These are phyloP conservation scores for Zhengitettix transpicula DNA, from an alignment of 2,888 invertebrate genomes.

Conservation along the genomic window DNA sequence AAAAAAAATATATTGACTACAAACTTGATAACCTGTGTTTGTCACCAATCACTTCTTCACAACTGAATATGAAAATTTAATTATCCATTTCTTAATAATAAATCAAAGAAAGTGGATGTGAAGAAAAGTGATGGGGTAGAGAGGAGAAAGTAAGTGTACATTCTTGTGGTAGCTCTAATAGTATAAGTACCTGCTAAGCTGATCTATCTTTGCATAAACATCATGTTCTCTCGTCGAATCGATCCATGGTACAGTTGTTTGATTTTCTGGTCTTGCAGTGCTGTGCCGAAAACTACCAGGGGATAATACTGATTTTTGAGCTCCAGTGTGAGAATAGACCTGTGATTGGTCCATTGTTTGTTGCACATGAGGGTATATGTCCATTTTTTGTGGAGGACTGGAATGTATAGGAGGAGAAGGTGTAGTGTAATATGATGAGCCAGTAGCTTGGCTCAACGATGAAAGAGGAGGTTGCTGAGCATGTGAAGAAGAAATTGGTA, in stretches of 20 bases:
- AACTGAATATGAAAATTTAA: too few relatives aligned
- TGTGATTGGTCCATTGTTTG: not conserved
- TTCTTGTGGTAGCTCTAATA: too few relatives aligned
- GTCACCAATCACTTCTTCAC: too few relatives aligned
- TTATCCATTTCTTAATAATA: too few relatives aligned
- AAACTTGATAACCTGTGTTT: too few relatives aligned
- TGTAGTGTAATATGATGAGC: constrained; percentile 28
- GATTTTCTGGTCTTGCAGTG: constrained; percentile 3
- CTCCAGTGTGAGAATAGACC: not conserved
- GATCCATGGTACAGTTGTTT: constrained; percentile 1
- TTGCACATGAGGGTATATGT: not conserved
- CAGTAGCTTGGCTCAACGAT: constrained; percentile 15
- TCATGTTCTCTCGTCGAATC: constrained; percentile 16
- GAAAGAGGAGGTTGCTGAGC: constrained; percentile 15
- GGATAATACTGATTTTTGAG: not conserved
- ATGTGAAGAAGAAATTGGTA: constrained; percentile 19
- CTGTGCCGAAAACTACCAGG: not conserved
- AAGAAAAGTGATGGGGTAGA: too few relatives aligned
- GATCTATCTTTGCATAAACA: constrained; percentile 49
- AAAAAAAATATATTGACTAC: too few relatives aligned
- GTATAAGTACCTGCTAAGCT: constrained; percentile 37
- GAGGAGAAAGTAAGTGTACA: too few relatives aligned
- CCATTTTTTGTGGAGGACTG: constrained; percentile 6
- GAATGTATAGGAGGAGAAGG: constrained; percentile 26
- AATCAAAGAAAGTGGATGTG: too few relatives aligned